A percentile compares a stretch with the other conserved stretches of the same genome.
Evolutionary conservation across 30 jellyfish, hydroid and myxozoan genomes (phyloP).

Genomic region (Chrysaora quinquecirrha): DNA sequence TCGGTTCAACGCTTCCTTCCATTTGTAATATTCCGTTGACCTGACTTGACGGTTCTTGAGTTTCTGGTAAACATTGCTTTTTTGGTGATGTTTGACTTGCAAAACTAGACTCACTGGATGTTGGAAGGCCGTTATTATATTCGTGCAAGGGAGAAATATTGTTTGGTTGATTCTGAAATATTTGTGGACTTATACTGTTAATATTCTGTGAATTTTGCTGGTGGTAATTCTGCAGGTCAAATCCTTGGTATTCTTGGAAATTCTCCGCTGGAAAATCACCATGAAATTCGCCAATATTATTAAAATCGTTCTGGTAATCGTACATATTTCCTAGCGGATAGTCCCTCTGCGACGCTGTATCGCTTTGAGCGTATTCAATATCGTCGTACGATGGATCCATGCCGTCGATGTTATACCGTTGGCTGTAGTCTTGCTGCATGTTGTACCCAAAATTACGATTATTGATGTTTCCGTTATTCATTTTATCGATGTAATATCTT

Average conservation of each 20-base stretch:
- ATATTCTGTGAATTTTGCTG: background rate
- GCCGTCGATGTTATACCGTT: background rate
- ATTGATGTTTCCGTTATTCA: background rate
- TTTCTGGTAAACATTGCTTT: background rate
- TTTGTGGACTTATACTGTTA: background rate
- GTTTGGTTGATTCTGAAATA: background rate
- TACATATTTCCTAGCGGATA: background rate
- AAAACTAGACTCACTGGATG: constrained; percentile 36
- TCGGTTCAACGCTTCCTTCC: constrained; percentile 92
- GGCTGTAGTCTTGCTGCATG: background rate
- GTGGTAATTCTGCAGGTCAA: background rate
- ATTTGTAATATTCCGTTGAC: constrained; percentile 61
- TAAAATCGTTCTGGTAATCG: background rate
- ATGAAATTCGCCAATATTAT: background rate
- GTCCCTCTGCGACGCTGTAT: background rate
- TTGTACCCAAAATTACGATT: background rate
- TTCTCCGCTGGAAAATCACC: background rate
- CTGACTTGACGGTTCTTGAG: constrained; percentile 9
- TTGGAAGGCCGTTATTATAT: background rate
- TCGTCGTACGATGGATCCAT: background rate
- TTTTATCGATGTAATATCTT: too few relatives aligned
- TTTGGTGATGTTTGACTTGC: constrained; percentile 26
- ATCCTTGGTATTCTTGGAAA: background rate
- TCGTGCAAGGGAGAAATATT: background rate
- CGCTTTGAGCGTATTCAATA: background rate